Percentiles rank a stretch among this genome's conserved stretches.
phyloP scores from a whole-genome alignment of 2,797 vertebrate species.

The Enteromius anoplus region DNA sequence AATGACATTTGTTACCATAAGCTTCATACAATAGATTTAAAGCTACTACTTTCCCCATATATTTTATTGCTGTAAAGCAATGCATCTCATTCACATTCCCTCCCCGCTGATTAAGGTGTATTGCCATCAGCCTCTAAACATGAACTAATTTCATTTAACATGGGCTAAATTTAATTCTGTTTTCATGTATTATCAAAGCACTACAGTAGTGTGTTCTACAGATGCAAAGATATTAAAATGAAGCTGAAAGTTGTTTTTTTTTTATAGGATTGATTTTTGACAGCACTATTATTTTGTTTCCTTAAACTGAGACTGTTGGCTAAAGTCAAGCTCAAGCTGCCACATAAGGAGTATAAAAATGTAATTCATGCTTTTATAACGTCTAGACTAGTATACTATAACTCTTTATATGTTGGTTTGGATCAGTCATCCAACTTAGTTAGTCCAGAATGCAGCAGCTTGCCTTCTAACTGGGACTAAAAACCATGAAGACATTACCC shows the following conservation, averaged over 20 bases:
- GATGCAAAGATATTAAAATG: not conserved
- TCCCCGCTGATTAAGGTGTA: not conserved
- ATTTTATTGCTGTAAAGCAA: not conserved
- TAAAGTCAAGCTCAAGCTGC: no score
- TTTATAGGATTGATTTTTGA: not conserved
- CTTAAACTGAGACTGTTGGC: no score
- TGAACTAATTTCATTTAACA: not conserved
- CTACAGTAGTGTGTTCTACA: not conserved
- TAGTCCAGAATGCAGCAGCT: no score
- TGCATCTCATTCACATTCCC: not conserved
- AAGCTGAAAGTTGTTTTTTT: not conserved
- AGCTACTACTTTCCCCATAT: not conserved
- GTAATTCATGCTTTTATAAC: no score
- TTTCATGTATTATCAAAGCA: not conserved
- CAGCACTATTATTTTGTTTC: no score
- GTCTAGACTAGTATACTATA: no score
- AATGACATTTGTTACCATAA: slow-evolving; percentile 3
- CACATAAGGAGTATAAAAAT: no score
- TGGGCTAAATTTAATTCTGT: not conserved
- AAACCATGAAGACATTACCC: no score
- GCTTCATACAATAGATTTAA: not conserved
- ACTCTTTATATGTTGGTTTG: no score
- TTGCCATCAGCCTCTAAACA: no score
- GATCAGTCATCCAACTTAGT: no score
- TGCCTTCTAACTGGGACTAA: no score